Percentiles rank a stretch among this genome's conserved stretches.
These are phyloP conservation scores for Corythoichthys haematopterus DNA, from an alignment of 2,113 vertebrate species.

Conservation along the genomic window DNA sequence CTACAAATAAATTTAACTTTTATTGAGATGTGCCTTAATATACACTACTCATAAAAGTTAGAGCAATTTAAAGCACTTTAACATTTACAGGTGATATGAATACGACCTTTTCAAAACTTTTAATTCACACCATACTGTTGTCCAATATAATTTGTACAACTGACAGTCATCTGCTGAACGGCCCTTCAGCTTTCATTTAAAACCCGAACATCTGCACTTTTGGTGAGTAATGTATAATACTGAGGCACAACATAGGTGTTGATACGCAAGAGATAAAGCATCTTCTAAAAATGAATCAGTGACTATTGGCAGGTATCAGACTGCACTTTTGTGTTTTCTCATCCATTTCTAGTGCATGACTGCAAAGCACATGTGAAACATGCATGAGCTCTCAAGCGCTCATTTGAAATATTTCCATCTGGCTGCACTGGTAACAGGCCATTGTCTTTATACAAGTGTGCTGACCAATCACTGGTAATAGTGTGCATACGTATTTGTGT, in stretches of 20 bases:
- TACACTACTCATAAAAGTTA: not conserved
- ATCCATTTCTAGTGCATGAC: not conserved
- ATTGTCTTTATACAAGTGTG: not conserved
- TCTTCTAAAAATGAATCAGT: not conserved
- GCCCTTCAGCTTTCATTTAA: too few relatives aligned
- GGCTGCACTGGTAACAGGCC: not conserved
- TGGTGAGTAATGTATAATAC: not conserved
- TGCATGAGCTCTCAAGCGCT: not conserved
- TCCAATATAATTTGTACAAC: too few relatives aligned
- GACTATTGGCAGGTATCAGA: not conserved
- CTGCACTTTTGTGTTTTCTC: not conserved
- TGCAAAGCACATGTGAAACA: conserved; percentile 1
- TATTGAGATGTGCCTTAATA: not conserved
- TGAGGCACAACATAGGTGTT: not conserved
- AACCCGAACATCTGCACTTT: not conserved
- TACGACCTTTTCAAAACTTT: too few relatives aligned
- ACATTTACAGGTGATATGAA: too few relatives aligned
- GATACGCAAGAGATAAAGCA: not conserved
- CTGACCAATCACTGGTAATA: not conserved
- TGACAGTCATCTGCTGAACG: too few relatives aligned
- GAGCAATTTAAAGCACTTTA: too few relatives aligned
- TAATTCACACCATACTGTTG: too few relatives aligned
- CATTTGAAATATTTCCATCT: not conserved
- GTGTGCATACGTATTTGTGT: conserved; percentile 6
- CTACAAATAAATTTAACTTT: not conserved